These are phyloP conservation scores for Girardinus metallicus DNA, from an alignment of 2,797 vertebrate species.

Conservation along the genomic window DNA sequence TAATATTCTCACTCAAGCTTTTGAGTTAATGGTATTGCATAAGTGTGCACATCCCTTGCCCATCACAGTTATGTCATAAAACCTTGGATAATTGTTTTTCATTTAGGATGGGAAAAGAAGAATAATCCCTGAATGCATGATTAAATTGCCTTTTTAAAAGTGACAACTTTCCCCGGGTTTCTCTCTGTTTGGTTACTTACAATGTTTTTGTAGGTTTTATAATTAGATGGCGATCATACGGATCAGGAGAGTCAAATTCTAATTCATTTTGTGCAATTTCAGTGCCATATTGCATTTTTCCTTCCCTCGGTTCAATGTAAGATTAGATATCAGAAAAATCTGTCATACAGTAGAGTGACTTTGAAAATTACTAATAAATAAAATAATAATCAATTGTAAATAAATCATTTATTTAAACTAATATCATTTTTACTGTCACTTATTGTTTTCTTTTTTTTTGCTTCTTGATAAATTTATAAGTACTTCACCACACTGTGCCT, in stretches of 20 bases:
- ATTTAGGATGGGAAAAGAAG: slow-evolving; percentile 54
- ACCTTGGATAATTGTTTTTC: slow-evolving; percentile 71
- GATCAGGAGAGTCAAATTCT: neutral
- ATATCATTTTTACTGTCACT: neutral
- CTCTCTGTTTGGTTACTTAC: slow-evolving; percentile 10
- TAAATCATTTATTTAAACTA: neutral
- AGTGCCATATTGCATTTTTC: neutral
- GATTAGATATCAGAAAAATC: neutral
- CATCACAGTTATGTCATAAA: slow-evolving; percentile 70
- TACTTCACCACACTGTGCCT: neutral
- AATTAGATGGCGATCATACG: neutral
- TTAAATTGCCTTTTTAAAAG: slow-evolving; percentile 4
- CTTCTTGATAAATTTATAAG: neutral
- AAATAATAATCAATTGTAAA: neutral
- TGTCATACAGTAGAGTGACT: neutral
- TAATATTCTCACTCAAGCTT: slow-evolving; percentile 29
- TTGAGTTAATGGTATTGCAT: slow-evolving; percentile 62
- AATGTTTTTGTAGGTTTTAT: slow-evolving; percentile 11
- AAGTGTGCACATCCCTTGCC: slow-evolving; percentile 51
- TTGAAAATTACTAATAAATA: neutral
- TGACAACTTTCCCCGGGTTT: slow-evolving; percentile 26
- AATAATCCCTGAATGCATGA: slow-evolving; percentile 58
- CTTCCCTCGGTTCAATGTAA: neutral
- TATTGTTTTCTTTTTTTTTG: neutral
- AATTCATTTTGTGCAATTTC: neutral